Evolutionary conservation across 2,797 vertebrate species (phyloP), one percentile per base, ranked within the genome.

Genomic region (Anguilla megastoma): DNA sequence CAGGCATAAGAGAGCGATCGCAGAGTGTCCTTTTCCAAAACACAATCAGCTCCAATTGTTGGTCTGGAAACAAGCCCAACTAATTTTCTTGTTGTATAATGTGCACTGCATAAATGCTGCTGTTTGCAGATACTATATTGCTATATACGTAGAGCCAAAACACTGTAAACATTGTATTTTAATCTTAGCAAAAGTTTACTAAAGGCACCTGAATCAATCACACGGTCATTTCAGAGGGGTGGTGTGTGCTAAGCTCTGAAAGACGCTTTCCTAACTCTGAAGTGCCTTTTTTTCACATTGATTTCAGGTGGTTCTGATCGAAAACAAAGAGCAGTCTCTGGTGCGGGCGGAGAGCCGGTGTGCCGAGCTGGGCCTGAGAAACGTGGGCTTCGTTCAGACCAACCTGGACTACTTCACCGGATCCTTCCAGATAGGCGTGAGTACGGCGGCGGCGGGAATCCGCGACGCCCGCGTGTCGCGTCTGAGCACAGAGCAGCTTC

Each of bases 271-370:
- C 2, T 3, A 10, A 6, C 12, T 82, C 9, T 48, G 18, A 24
- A 24, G 4, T 76, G 56, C 66, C 82, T 12, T 60, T 86, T 83
- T 85, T 82, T 88, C 33, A 21, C 41, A 1, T 12, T 8, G 16
- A 90, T 91, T 92, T 45, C 91, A 99, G 99, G 96, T 99, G 90
- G 91, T 96, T 86, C 96, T 99, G 84, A 97, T 99, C 90, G 99
- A 99, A 95, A 99, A 99, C 94, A 99, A 99, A 93, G 99, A 99
- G 86, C 95, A 99, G 91, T 99, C 99, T 69, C 93, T 99, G 92
- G 89, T 97, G 27, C 96, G 97, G 92, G 98, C 98, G 36, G 97
- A 97, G 94, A 95, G 96, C 84, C 96, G 99, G 91, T 95, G 97
- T 48, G 90, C 95, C 45, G 96, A 96, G 90, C 95, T 99, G 9